A percentile compares a stretch with the other conserved stretches of the same genome.
Evolutionary conservation across 2,888 invertebrate genomes (phyloP).

Genomic region (Lacanobia wlatinum): DNA sequence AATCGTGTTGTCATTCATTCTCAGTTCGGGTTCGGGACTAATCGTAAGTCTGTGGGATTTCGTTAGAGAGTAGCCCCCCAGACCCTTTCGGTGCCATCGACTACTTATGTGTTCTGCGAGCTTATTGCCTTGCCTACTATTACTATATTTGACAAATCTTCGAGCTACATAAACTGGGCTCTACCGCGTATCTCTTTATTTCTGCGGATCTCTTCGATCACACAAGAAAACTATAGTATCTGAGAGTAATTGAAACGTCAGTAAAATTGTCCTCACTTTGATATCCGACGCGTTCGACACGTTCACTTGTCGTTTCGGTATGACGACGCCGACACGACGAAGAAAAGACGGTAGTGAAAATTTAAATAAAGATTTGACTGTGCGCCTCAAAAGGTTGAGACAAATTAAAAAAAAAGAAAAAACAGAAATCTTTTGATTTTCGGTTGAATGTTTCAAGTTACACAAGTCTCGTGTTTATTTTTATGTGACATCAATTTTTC

Average conservation of each 20-base stretch:
- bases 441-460: no score
- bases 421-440: background rate
- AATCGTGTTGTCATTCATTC: no score
- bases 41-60: no score
- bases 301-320: background rate
- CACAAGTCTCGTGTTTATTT: no score
- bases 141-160: no score
- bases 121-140: no score
- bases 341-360: background rate
- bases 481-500: no score
- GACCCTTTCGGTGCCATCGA: no score
- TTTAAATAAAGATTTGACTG: background rate
- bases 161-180: no score
- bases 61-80: no score
- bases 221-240: background rate
- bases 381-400: background rate
- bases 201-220: background rate
- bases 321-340: background rate
- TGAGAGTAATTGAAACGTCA: constrained; percentile 17
- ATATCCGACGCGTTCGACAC: constrained; percentile 7
- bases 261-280: constrained; percentile 22
- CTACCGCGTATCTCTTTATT: background rate
- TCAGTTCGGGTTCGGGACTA: no score
- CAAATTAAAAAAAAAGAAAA: constrained; percentile 3
- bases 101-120: no score